Base-by-base conservation (phyloP, 2,888 invertebrate genomes). In the Graphium colonna region DNA sequence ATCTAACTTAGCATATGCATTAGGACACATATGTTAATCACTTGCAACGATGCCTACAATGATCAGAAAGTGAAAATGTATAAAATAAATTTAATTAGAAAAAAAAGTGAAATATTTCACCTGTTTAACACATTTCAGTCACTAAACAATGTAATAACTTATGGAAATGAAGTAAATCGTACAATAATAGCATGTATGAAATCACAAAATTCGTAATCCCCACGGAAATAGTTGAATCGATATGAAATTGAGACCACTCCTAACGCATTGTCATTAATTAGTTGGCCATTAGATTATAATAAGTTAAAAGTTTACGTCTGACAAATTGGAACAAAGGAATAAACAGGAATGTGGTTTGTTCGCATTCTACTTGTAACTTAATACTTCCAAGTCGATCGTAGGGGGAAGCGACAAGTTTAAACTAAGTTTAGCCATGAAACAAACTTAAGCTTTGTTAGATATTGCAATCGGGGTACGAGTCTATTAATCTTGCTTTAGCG, bases 401-500 rank as follows among this genome's bases (percentile, higher is more conserved):
- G 41, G 17, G 31, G 1, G 17, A 28, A 31, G 40, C 45, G 51
- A 45, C 40, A 52, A 46, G 40, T 46, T 52, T 52, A 45, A 52
- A 52, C 51, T 18, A 26, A 52, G 51, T 52, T 52, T 39, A 40
- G 39, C 31, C 51, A 45, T 52, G 51, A 31, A 33, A 41, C 51
- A 18, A 46, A 52, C 45, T 52, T 47, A 36, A 21, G 47, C 47
- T 47, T 52, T 42, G 38, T 47, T 52, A 42, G 42, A 36, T 52
- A 42, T 47, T 47, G 42, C 46, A 52, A 52, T 48, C 39, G 52
- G 26, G 21, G 43, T 31, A 43, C 18, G 39, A 31, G 16, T 49
- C 53, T 49, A 53, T 53, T 48, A 53, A 44, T 49, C 39, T 18
- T 44, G 17, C 13, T 49, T 48, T 31, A 38, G 38, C 12, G 28